Conservation (phyloP, 2,888 invertebrate species). For the Cylindroiulus punctatus region DNA sequence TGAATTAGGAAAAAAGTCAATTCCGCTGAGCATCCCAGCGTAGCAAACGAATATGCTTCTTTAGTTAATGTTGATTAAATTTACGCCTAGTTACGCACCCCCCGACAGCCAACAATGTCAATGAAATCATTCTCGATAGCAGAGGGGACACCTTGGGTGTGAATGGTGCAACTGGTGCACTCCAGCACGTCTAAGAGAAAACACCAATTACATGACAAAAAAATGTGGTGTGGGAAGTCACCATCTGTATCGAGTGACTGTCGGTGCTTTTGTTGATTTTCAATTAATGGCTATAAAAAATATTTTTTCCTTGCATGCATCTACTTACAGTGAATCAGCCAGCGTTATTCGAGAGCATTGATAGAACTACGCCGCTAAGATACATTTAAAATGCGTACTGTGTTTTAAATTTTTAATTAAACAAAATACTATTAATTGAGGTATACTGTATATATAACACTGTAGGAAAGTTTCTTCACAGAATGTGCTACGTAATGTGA, state of each 20-base stretch:
- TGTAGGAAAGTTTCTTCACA: too few species aligned
- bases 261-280: not conserved
- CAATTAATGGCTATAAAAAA: not conserved
- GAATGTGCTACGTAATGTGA: too few species aligned
- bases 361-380: too few species aligned
- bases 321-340: too few species aligned
- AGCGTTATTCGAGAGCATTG: too few species aligned
- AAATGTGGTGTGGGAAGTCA: not conserved
- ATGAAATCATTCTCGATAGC: constrained; percentile 12
- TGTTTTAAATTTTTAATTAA: too few species aligned
- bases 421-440: too few species aligned
- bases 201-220: not conserved
- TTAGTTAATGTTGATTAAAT: constrained; percentile 18
- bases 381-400: too few species aligned
- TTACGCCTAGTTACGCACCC: not conserved
- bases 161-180: not conserved
- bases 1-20: constrained; percentile 18
- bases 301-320: not conserved
- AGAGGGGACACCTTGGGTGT: not conserved
- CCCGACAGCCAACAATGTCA: not conserved
- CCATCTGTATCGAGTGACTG: not conserved
- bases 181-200: not conserved
- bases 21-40: not conserved
- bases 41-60: not conserved
- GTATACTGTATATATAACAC: too few species aligned